A percentile compares a stretch with the other conserved stretches of the same genome.
Conservation (phyloP, 2,888 invertebrate species). For the Atrina japonica region DNA sequence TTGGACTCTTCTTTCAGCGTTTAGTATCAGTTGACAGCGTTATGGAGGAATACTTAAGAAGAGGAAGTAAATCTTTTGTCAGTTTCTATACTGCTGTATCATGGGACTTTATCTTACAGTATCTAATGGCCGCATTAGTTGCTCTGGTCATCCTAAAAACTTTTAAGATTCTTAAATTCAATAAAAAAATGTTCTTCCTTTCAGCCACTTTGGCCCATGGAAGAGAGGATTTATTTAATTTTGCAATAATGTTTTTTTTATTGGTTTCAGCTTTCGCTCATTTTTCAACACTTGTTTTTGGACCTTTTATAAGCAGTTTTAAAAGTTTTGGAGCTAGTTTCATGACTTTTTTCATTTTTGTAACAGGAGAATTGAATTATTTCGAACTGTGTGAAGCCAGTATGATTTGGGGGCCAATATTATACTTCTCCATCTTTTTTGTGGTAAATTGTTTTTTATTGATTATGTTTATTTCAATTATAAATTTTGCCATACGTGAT, state of each 20-base stretch:
- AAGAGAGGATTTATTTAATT: slow-evolving; percentile 45
- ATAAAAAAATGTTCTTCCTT: slow-evolving; percentile 55
- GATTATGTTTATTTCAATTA: slow-evolving; percentile 58
- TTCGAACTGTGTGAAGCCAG: slow-evolving; percentile 45
- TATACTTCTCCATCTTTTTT: slow-evolving; percentile 56
- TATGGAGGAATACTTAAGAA: slow-evolving; percentile 46
- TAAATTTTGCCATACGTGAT: slow-evolving; percentile 53
- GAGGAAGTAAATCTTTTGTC: slow-evolving; percentile 48
- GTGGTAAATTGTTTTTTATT: slow-evolving; percentile 53
- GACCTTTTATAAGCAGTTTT: slow-evolving; percentile 48
- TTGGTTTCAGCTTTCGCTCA: slow-evolving; percentile 55
- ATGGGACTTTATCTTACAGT: slow-evolving; percentile 57
- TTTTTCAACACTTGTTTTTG: slow-evolving; percentile 54
- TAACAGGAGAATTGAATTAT: slow-evolving; percentile 58
- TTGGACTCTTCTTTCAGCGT: slow-evolving; percentile 61
- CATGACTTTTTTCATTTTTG: slow-evolving; percentile 56
- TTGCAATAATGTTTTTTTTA: slow-evolving; percentile 44
- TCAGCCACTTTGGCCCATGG: slow-evolving; percentile 47
- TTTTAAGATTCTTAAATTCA: slow-evolving; percentile 61
- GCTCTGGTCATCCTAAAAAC: slow-evolving; percentile 60
- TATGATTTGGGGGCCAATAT: slow-evolving; percentile 56
- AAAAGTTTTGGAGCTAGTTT: slow-evolving; percentile 39
- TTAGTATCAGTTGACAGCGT: slow-evolving; percentile 47
- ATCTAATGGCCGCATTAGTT: slow-evolving; percentile 58
- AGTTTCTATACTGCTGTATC: slow-evolving; percentile 62